A percentile compares a stretch with the other conserved stretches of the same genome.
phyloP scores from a whole-genome alignment of 2,113 vertebrate species.

The Podarcis cretensis region DNA sequence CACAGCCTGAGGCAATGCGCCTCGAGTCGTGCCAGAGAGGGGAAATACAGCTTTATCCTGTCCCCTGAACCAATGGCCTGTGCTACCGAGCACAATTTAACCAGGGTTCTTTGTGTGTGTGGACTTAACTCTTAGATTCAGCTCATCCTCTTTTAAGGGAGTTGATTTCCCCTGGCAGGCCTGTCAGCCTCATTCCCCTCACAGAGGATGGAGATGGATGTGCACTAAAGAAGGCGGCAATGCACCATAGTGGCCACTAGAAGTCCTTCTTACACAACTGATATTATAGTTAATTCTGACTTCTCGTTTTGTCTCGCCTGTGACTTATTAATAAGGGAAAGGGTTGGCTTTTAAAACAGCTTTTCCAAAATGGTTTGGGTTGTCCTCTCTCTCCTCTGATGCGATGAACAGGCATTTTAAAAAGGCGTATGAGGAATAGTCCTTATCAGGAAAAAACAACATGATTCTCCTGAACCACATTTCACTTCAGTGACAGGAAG shows the following conservation, averaged over 20 bases:
- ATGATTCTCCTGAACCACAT: not conserved
- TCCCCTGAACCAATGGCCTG: not conserved
- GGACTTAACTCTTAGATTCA: not conserved
- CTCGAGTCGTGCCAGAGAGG: too few species aligned
- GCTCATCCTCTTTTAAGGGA: not conserved
- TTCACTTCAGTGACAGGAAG: not conserved
- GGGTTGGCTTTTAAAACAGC: not conserved
- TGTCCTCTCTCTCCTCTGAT: not conserved
- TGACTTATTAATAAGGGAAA: not conserved
- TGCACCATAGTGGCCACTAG: slow-evolving; percentile 68
- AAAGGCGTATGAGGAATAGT: not conserved
- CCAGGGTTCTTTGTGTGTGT: not conserved
- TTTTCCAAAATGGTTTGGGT: slow-evolving; percentile 10
- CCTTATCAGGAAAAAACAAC: not conserved
- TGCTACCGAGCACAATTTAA: not conserved
- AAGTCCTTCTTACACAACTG: slow-evolving; percentile 72
- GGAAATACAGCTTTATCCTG: too few species aligned
- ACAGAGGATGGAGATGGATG: not conserved
- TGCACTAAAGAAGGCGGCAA: not conserved
- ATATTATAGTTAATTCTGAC: not conserved
- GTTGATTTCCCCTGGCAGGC: not conserved
- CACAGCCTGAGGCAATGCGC: too few species aligned
- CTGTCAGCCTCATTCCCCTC: not conserved
- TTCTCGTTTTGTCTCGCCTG: not conserved
- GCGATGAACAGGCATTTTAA: slow-evolving; percentile 4